These are phyloP conservation scores for Dendropsophus ebraccatus DNA, from an alignment of 2,113 vertebrate species.

Conservation along the genomic window DNA sequence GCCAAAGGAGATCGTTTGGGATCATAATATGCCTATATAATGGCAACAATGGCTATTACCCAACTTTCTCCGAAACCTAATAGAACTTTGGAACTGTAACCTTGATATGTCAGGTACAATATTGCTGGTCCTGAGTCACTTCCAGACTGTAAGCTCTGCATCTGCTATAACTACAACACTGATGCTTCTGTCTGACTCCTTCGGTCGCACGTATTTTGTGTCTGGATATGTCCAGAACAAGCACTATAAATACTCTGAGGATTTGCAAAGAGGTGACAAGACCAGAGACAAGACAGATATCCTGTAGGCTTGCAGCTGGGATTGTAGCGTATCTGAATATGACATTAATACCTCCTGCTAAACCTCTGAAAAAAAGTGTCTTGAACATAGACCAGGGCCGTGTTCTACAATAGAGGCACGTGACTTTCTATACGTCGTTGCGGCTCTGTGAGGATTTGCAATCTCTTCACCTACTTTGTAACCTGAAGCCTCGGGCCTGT, in stretches of 20 bases:
- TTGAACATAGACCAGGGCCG: conserved; percentile 41
- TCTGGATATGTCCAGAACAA: background rate
- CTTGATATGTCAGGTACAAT: too few relatives aligned
- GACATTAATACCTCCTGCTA: conserved; percentile 45
- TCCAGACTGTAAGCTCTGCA: background rate
- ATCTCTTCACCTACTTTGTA: conserved; percentile 34
- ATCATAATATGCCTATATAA: too few relatives aligned
- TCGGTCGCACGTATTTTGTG: background rate
- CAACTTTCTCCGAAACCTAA: too few relatives aligned
- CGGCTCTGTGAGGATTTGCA: conserved; percentile 1
- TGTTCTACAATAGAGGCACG: background rate
- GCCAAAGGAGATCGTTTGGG: too few relatives aligned
- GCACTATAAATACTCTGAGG: background rate
- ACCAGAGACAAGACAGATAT: conserved; percentile 46
- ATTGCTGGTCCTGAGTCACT: too few relatives aligned
- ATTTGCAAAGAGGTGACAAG: conserved; percentile 20
- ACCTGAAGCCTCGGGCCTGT: conserved; percentile 25
- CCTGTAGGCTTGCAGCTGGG: conserved; percentile 28
- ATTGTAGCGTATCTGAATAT: conserved; percentile 28
- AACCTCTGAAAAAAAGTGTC: conserved; percentile 46
- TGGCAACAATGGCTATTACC: too few relatives aligned
- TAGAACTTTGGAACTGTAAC: too few relatives aligned
- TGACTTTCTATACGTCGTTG: background rate
- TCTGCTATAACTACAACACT: background rate
- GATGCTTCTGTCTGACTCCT: background rate